Conservation (phyloP, 2,797 vertebrate species). For the Xenops minutus region DNA sequence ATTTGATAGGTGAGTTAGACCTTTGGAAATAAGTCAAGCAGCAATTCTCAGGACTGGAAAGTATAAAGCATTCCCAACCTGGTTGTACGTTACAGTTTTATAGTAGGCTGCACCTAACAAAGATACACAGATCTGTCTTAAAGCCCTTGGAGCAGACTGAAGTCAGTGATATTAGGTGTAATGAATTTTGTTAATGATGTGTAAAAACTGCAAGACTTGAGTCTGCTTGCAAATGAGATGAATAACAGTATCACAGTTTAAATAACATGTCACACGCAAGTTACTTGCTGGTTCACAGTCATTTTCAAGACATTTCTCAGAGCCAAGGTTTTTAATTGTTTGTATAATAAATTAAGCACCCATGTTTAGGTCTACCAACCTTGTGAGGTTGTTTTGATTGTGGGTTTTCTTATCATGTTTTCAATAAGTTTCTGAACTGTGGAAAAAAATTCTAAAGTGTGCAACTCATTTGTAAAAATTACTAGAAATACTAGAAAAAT, state of each 20-base stretch:
- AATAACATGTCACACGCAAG: background rate
- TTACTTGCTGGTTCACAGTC: background rate
- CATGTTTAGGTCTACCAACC: background rate
- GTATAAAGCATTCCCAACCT: background rate
- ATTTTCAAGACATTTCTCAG: background rate
- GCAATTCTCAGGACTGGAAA: background rate
- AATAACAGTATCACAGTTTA: background rate
- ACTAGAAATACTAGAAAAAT: background rate
- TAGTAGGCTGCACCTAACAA: background rate
- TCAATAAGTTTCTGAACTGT: background rate
- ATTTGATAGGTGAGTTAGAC: background rate
- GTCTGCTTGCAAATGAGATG: background rate
- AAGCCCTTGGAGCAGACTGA: background rate
- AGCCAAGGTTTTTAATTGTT: background rate
- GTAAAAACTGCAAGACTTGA: conserved; percentile 16
- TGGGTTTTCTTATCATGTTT: background rate
- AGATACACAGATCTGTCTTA: background rate
- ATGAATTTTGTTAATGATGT: conserved; percentile 25
- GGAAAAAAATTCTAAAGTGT: background rate
- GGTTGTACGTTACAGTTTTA: background rate
- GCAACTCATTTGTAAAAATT: background rate
- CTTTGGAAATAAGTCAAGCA: background rate
- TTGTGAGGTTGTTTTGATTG: background rate
- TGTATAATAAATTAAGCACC: background rate
- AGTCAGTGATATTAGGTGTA: background rate